Evolutionary conservation across 2,888 invertebrate genomes (phyloP), one percentile per base, ranked within the genome.

Genomic region (Desoria tigrina): DNA sequence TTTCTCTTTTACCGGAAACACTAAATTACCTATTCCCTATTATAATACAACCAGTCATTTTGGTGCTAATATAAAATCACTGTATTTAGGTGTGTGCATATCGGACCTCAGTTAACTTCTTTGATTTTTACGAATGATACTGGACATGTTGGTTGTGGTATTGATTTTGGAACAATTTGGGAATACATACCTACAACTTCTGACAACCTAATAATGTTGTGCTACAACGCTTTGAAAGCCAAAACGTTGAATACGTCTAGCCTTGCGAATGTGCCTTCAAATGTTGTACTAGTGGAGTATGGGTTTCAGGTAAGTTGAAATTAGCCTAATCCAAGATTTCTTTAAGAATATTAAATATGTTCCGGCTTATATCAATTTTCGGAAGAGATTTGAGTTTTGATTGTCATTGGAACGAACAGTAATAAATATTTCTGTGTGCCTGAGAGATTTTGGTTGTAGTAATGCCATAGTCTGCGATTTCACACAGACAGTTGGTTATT

Each of bases 21-120:
- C 9, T 32, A 7, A 32, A 27, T 55, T 53, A 53, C 21, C 53
- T 24, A 23, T n/a, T n/a, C n/a, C n/a, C n/a, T n/a, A n/a, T n/a
- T n/a, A n/a, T n/a, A n/a, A n/a, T n/a, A n/a, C n/a, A n/a, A n/a
- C n/a, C n/a, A n/a, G n/a, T n/a, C n/a, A n/a, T n/a, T n/a, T n/a
- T n/a, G n/a, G 14, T 16, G 49, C 21, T 16, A n/a, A 49, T n/a
- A n/a, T 49, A 49, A 11, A 21, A 24, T 27, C 9, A 26, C 50
- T 32, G 7, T 56, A 27, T 63, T 21, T 71, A 82, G 81, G 32
- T 84, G 83, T 74, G 81, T 85, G 37, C 84, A 84, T 71, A 80
- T 84, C 42, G 86, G 86, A 2, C 85, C 85, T 1, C 80, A 84
- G 76, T 78, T 86, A 50, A 84, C 84, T 49, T 83, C 82, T 73